These are phyloP conservation scores for Procapra przewalskii DNA, from an alignment of 2,113 vertebrate species.

Conservation along the genomic window DNA sequence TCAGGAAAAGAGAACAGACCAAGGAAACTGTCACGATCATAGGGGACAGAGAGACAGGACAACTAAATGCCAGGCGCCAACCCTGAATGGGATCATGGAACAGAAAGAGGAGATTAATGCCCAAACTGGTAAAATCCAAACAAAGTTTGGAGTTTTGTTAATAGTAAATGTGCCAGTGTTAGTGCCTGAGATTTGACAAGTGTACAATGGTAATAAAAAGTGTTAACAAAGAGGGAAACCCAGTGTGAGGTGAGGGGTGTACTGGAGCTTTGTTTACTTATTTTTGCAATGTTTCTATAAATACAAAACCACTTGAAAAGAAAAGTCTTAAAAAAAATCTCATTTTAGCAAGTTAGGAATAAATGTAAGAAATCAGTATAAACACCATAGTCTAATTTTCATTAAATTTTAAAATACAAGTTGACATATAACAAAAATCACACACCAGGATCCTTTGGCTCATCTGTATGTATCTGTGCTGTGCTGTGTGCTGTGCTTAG, in stretches of 20 bases:
- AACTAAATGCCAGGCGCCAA: background rate
- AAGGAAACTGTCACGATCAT: background rate
- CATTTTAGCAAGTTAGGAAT: background rate
- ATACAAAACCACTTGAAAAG: background rate
- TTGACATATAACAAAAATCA: background rate
- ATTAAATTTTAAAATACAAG: background rate
- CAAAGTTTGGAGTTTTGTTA: background rate
- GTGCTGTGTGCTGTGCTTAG: background rate
- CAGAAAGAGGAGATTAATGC: background rate
- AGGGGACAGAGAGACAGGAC: background rate
- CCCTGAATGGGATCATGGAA: background rate
- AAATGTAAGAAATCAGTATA: background rate
- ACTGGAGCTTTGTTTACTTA: background rate
- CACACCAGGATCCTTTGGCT: background rate
- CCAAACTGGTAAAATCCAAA: background rate
- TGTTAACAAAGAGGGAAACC: background rate
- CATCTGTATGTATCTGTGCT: background rate
- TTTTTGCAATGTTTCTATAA: background rate
- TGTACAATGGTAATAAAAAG: background rate
- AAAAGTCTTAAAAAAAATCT: background rate
- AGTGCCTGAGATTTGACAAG: background rate
- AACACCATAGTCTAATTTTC: background rate
- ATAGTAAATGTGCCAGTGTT: background rate
- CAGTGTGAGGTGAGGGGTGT: background rate
- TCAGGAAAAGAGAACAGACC: background rate